Evolutionary conservation across 2,888 invertebrate genomes (phyloP).

Genomic region (Aleiodes leptofemur): DNA sequence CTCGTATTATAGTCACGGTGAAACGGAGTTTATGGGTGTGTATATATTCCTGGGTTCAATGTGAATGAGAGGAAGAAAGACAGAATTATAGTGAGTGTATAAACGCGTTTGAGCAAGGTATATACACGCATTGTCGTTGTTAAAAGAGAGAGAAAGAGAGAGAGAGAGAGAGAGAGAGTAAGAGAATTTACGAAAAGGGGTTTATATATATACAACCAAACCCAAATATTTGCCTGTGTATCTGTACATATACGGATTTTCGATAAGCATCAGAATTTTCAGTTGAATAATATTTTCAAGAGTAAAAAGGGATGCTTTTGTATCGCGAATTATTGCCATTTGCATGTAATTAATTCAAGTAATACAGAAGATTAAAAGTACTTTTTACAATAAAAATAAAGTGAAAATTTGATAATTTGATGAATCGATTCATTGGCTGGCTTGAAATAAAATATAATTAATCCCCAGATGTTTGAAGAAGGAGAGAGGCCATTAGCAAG

Average conservation of each 20-base stretch:
- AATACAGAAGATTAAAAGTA: not conserved
- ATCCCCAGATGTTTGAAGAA: constrained; percentile 33
- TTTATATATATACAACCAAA: constrained; percentile 22
- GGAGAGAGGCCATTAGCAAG: constrained; percentile 63
- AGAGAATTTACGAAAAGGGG: not conserved
- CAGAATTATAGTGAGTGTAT: not conserved
- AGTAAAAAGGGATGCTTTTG: constrained; percentile 15
- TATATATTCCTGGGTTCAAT: not conserved
- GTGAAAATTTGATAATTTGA: not conserved
- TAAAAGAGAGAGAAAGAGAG: not conserved
- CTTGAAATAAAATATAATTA: constrained; percentile 5
- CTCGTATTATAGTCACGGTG: constrained; percentile 24
- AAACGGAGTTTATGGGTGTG: constrained; percentile 16
- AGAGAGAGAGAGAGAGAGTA: not conserved
- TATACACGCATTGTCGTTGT: constrained; percentile 32
- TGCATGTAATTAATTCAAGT: not conserved
- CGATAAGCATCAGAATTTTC: constrained; percentile 33
- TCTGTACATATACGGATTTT: constrained; percentile 22
- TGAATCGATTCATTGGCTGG: not conserved
- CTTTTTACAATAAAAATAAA: not conserved
- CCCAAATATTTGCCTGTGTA: constrained; percentile 33
- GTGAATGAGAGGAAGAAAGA: constrained; percentile 6
- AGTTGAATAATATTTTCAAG: not conserved
- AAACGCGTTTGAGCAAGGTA: constrained; percentile 26
- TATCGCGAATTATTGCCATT: constrained; percentile 8